A percentile compares a stretch with the other conserved stretches of the same genome.
Evolutionary conservation across 1,140 invertebrate genomes (phyloP).

Genomic region (Yoshiicerus persimilis): DNA sequence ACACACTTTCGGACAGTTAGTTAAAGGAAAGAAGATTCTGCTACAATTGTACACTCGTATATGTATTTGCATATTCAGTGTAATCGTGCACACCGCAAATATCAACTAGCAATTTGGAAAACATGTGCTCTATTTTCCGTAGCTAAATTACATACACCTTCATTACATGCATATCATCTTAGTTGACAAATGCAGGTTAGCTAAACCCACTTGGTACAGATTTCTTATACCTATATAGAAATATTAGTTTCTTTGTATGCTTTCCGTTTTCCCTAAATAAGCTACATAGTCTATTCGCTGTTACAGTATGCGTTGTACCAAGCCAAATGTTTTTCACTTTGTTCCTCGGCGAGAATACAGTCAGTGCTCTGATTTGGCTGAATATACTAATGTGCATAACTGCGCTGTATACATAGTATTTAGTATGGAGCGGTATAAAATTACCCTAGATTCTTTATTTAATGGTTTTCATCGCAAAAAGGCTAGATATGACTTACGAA

Average conservation of each 20-base stretch:
- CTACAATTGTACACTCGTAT: neutral
- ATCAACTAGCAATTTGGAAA: neutral
- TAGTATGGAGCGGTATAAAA: no score
- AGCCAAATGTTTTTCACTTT: no score
- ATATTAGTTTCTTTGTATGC: no score
- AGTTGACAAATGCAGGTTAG: neutral
- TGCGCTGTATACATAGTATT: no score
- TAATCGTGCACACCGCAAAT: neutral
- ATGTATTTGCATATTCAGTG: neutral
- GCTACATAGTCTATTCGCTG: neutral
- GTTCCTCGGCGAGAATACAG: no score
- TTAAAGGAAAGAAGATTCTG: neutral
- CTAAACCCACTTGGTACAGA: neutral
- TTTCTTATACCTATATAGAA: no score
- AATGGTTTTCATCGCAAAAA: no score
- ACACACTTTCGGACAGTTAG: neutral
- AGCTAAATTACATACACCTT: neutral
- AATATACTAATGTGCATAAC: no score
- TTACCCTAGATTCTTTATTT: no score
- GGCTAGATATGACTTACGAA: neutral
- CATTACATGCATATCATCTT: neutral
- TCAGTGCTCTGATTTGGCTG: no score
- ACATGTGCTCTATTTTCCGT: neutral
- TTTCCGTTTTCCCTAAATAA: no score
- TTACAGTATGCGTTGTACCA: neutral